Conservation (phyloP, 2,113 vertebrate genomes). For the Gymnorhina tibicen region DNA sequence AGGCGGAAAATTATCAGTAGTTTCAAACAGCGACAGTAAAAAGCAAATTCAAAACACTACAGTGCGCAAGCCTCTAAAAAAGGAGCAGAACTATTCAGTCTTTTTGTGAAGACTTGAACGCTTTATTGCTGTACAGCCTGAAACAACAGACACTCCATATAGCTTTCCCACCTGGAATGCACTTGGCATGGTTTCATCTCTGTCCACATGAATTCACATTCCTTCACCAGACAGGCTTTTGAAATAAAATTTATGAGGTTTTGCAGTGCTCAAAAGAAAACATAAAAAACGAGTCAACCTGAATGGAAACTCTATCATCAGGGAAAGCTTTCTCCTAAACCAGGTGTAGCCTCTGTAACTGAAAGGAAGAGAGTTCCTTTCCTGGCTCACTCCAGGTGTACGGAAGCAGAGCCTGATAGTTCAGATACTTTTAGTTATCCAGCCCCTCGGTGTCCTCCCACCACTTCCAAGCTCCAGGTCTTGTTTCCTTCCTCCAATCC, state of each 20-base stretch:
- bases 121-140: neutral
- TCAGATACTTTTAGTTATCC: neutral
- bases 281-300: neutral
- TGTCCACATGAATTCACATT: constrained; percentile 8
- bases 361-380: neutral
- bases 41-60: neutral
- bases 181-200: neutral
- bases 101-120: neutral
- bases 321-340: neutral
- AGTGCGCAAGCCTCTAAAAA: neutral
- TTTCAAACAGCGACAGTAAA: neutral
- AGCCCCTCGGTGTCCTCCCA: accelerated
- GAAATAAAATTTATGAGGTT: constrained; percentile 32
- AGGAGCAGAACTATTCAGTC: neutral
- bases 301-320: neutral
- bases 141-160: neutral
- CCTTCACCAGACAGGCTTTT: neutral
- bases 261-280: neutral
- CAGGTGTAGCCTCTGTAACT: neutral
- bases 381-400: neutral
- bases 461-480: neutral
- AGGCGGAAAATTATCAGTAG: neutral
- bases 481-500: neutral
- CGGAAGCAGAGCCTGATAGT: neutral
- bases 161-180: neutral